Conservation (phyloP, 1,140 invertebrate genomes). For the Bombyx mandarina region DNA sequence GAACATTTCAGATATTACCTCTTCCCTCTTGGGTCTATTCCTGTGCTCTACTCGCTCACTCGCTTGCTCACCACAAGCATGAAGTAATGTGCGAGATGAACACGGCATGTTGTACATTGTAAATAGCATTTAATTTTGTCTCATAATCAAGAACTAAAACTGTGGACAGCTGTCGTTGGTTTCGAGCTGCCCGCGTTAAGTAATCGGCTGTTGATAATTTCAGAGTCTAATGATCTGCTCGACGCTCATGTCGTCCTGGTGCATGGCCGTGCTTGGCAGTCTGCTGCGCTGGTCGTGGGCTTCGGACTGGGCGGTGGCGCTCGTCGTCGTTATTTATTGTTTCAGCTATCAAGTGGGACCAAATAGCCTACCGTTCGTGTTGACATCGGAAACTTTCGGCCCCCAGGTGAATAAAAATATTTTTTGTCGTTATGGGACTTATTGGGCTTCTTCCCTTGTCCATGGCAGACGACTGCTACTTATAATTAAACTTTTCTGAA, state of each 20-base stretch:
- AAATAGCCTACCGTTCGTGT: constrained; percentile 11
- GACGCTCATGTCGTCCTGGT: constrained; percentile 1
- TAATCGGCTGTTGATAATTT: too few species aligned
- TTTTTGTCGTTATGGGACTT: neutral
- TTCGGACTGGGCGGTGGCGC: constrained; percentile 14
- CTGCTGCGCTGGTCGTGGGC: constrained; percentile 13
- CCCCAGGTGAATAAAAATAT: constrained; percentile 10
- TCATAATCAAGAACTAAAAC: neutral
- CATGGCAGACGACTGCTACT: too few species aligned
- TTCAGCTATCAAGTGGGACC: constrained; percentile 11
- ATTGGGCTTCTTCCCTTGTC: neutral
- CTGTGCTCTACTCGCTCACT: too few species aligned
- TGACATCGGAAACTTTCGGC: constrained; percentile 8
- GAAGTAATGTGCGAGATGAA: too few species aligned
- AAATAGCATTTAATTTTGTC: too few species aligned
- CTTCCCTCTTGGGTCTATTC: too few species aligned
- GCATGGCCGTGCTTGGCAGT: constrained; percentile 5
- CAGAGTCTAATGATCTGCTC: constrained; percentile 17
- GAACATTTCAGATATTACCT: too few species aligned
- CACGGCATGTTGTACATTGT: too few species aligned
- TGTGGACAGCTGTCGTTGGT: neutral
- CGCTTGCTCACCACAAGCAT: too few species aligned
- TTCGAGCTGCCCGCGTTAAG: neutral
- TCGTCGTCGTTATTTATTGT: constrained; percentile 9
- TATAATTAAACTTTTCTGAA: too few species aligned